phyloP scores from a whole-genome alignment of 1,140 invertebrate species.

The Mya arenaria region DNA sequence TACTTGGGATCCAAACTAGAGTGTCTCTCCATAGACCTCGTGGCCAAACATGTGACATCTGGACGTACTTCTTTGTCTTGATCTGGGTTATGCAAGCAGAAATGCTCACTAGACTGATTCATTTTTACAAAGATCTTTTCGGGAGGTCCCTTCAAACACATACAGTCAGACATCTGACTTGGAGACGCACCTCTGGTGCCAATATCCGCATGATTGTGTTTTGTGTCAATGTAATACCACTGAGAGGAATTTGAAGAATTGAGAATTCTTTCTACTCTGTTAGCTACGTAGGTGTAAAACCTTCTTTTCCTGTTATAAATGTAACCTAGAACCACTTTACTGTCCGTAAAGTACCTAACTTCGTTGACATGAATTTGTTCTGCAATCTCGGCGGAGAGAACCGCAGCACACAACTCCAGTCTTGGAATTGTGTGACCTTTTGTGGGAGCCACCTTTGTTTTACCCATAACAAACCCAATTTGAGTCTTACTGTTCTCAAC shows the following conservation, averaged over 20 bases:
- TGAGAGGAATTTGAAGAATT: not conserved
- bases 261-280: conserved; percentile 43
- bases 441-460: not conserved
- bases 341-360: conserved; percentile 21
- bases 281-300: conserved; percentile 50
- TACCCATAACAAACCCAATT: not conserved
- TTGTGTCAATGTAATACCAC: conserved; percentile 48
- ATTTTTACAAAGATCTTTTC: not conserved
- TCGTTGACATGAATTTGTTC: not conserved
- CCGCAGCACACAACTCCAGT: conserved; percentile 13
- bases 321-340: conserved; percentile 46
- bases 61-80: conserved; percentile 10
- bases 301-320: conserved; percentile 36
- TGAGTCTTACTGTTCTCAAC: not conserved
- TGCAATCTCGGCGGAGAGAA: not conserved
- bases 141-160: not conserved
- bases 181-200: conserved; percentile 18
- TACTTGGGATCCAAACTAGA: not conserved
- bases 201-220: conserved; percentile 54
- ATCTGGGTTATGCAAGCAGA: not conserved
- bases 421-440: not conserved
- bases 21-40: not conserved
- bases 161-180: conserved; percentile 6
- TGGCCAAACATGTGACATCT: conserved; percentile 9
- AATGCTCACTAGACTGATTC: not conserved